Evolutionary conservation across 1,140 invertebrate genomes (phyloP), one percentile per base, ranked within the genome.

Genomic region (Bathynomus jamesi): DNA sequence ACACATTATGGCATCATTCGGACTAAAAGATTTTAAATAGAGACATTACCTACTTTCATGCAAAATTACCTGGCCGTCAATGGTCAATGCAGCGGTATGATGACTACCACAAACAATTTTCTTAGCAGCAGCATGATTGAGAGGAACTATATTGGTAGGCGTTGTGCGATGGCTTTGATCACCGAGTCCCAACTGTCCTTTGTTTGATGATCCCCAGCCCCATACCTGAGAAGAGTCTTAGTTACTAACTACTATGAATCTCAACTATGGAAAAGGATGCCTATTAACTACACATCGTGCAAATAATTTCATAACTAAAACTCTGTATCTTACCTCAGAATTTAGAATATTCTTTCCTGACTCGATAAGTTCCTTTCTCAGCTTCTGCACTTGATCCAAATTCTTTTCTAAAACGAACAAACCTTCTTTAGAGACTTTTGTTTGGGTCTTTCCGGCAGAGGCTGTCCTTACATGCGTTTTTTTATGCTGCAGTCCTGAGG

Each of bases 151-250:
- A 21, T 87, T 82, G 79, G 88, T 85, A 4, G 90, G 89, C 76
- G 87, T 87, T 60, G 79, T 84, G 73, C 91, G 86, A 78, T 88
- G 89, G 11, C 91, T 87, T 65, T 85, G 88, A 81, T 94, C 91
- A 17, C 91, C 92, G 17, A 89, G 88, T 25, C 92, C 92, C 65
- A 94, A 83, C 76, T 93, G 89, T 0, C 92, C 91, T 79, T 89
- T 87, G 71, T 87, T 86, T 64, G 89, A 86, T 76, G 89, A 87
- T 21, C 92, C 93, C 88, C 92, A 94, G 0, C 87, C 88, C 88
- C 91, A 94, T 0, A 94, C 85, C 82, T 93, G 90, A 30, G 90
- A 91, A 65, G 88, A 87, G 5, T 53, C 21, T 53, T 8, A n/a
- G n/a, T n/a, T n/a, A n/a, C n/a, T n/a, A n/a, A n/a, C n/a, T n/a